Base-by-base conservation (phyloP, 2,888 invertebrate genomes). In the Tanypteryx hageni region DNA sequence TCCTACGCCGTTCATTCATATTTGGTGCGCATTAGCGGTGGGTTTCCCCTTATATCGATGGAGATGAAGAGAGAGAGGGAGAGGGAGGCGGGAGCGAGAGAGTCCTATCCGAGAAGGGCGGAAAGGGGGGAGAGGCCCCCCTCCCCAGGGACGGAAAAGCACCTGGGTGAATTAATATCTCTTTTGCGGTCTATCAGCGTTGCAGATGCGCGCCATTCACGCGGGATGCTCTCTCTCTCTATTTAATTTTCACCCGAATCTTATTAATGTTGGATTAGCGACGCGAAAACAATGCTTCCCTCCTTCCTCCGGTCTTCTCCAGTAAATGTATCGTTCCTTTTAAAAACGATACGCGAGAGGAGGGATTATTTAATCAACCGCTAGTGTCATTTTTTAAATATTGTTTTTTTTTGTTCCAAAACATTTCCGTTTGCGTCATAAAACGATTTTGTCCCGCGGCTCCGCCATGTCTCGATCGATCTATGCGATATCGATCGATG, bases 11-110 rank as follows among this genome's bases (percentile, higher is more conserved):
- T 89, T 89, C 89, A 89, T 89, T 89, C 89, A 89, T 89, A 89
- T 89, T 89, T 89, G 89, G 89, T 89, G 64, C 89, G 89, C 89
- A 89, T 89, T 89, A 89, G 89, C 89, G 89, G 89, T 89, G 64
- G 89, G 89, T 89, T 89, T 89, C 89, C 89, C 89, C 89, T 89
- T 89, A 89, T 89, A 89, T 89, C 89, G 89, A 64, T 31, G 68
- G 31, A 59, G 86, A 18, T 44, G 44, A 44, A 44, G 44, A 44
- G 44, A 44, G 44, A 14, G n/a, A 27, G 18, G 14, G 76, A 27
- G 76, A 27, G 76, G 18, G 11, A 11, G 76, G 76, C 10, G 83
- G 56, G 83, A n/a, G 8, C n/a, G 89, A 59, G 86, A 18, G 86
- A 86, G 11, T 27, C 59, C 59, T 27, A 58, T 18, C 61, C 86